Evolutionary conservation across 2,888 invertebrate genomes (phyloP), one percentile per base, ranked within the genome.

Genomic region (Mycogona germanica): DNA sequence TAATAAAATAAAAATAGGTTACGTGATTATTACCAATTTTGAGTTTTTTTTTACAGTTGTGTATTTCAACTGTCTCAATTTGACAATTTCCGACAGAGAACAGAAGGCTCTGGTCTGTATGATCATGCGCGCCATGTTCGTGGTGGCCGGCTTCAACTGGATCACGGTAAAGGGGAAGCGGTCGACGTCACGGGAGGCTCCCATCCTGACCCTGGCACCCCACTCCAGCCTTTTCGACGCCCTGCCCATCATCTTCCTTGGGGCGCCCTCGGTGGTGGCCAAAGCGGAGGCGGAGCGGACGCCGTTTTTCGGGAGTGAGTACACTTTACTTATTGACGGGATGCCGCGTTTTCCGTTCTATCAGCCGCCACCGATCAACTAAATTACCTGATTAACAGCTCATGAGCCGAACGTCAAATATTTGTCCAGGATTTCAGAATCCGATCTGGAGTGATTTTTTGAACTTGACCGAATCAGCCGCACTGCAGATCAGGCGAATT

Each of bases 211-310:
- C 54, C 78, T 87, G 58, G 92, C 89, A 3, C 93, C 93, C 2
- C 95, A 95, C 70, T 91, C 92, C 37, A 82, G 85, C 55, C 91
- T 84, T 78, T 83, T 87, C 72, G 95, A 95, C 72, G 83, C 87
- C 57, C 77, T 92, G 59, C 79, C 85, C 62, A 84, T 88, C 64
- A 81, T 87, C 56, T 78, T 79, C 66, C 77, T 87, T 61, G 83
- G 82, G n/a, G 85, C 86, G 48, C 87, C 88, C 26, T 84, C 87
- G 64, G 84, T 91, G 67, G 91, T 93, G 62, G 89, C 91, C 58
- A 91, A 89, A 69, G 83, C 81, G 21, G 88, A 87, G 67, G 83
- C 87, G 26, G 80, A 82, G 51, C 74, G 78, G 58, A 78, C 89
- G 64, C 89, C 91, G 55, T 75, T 92, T 65, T 82, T 92, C 71